Evolutionary conservation across 1,140 invertebrate species (phyloP), one percentile per base, ranked within the genome.

Genomic region (Conus ventricosus): DNA sequence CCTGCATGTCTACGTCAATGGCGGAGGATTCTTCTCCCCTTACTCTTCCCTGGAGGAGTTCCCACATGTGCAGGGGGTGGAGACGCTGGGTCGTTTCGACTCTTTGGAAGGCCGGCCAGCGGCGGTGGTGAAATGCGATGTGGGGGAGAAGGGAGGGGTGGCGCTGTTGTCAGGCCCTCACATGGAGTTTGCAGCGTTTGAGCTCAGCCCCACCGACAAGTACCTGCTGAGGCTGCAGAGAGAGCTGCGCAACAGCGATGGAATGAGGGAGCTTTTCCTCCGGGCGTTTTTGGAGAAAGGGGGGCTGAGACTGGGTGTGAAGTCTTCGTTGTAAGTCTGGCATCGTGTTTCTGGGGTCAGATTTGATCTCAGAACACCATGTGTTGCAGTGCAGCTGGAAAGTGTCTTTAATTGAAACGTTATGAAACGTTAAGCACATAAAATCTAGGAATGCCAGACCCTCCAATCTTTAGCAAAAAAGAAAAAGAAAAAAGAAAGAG

Each of bases 131-230:
- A 91, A 90, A 83, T 92, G 91, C 80, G 60, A 88, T n/a, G 89
- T 92, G 39, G 92, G 93, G 6, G 60, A 89, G 17, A 87, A 80
- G 54, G 85, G 85, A 15, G 94, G 94, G 13, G 60, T 60, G 57
- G 93, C 91, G 25, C 84, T 94, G 5, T 84, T 94, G 20, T 91
- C 90, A 80, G 91, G 91, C 10, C 89, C 92, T 67, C 94, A 94
- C 88, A 83, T 93, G 51, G 94, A 94, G 88, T 92, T 89, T 88
- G 53, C 89, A 55, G 84, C 76, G 7, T 71, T 87, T 17, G 87
- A 87, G 13, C 71, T 93, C 25, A 57, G 91, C 54, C 6, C 84
- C 6, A 55, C 88, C 8, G 87, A 92, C 81, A 20, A 39, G 3
- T 83, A 88, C 85, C 57, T 93, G 20, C 84, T 89, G 83, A 67